These are phyloP conservation scores for Monochamus saltuarius DNA, from an alignment of 1,140 invertebrate genomes.

Conservation along the genomic window DNA sequence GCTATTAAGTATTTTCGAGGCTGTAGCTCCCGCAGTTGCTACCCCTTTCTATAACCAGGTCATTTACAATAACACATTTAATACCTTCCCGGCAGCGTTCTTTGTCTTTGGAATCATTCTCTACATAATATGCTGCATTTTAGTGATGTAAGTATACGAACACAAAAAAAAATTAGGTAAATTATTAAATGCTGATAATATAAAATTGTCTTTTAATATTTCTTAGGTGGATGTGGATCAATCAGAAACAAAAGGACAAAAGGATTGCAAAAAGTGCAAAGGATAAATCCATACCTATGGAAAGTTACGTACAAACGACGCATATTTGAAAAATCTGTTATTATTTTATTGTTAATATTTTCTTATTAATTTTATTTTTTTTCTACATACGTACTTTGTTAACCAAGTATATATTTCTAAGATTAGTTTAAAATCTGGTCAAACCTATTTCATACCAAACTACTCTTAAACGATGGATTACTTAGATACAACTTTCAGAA, in stretches of 20 bases:
- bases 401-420: no score
- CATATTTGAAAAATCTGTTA: constrained; percentile 21
- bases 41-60: constrained; percentile 54
- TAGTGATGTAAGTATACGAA: constrained; percentile 36
- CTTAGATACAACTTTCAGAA: no score
- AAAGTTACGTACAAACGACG: constrained; percentile 20
- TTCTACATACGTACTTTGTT: no score
- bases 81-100: constrained; percentile 52
- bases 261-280: neutral
- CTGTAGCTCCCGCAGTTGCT: constrained; percentile 54
- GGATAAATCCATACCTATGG: constrained; percentile 23
- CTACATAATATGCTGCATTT: constrained; percentile 20
- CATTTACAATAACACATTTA: constrained; percentile 52
- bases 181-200: no score
- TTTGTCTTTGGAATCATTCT: constrained; percentile 52
- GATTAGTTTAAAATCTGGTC: no score
- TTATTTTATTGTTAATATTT: neutral
- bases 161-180: no score
- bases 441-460: no score
- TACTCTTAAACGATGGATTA: no score
- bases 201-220: constrained; percentile 1
- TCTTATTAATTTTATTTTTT: no score
- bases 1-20: constrained; percentile 57
- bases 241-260: constrained; percentile 14
- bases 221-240: constrained; percentile 29